These are phyloP conservation scores for Rhizomys pruinosus DNA, from an alignment of 2,113 vertebrate genomes.

Conservation along the genomic window DNA sequence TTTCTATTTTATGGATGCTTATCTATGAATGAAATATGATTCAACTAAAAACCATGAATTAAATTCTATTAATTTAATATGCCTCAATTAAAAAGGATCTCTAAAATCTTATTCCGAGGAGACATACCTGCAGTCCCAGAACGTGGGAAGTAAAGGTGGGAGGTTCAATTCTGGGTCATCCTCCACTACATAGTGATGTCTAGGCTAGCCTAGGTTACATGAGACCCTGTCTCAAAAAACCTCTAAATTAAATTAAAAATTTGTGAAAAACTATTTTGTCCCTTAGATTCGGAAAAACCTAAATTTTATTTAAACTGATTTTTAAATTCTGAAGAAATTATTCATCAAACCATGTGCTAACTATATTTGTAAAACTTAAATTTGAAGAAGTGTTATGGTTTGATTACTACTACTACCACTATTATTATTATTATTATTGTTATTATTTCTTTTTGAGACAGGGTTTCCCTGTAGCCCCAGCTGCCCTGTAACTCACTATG, in stretches of 20 bases:
- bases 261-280: neutral
- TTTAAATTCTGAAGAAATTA: conserved; percentile 51
- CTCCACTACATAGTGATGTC: neutral
- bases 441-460: no score
- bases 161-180: neutral
- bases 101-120: neutral
- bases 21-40: conserved; percentile 32
- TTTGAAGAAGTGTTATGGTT: neutral
- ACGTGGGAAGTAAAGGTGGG: neutral
- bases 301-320: conserved; percentile 47
- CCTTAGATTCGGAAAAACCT: neutral
- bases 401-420: no score
- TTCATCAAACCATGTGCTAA: neutral
- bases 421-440: no score
- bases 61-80: no score
- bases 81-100: neutral
- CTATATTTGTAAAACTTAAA: conserved; percentile 27
- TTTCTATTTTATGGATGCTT: neutral
- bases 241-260: conserved; percentile 2
- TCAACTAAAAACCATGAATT: conserved; percentile 43
- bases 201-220: neutral
- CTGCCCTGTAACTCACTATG: no score
- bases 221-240: neutral
- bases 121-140: neutral
- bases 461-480: no score